Conservation (phyloP, 2,797 vertebrate genomes). For the Telmatherina bonti region DNA sequence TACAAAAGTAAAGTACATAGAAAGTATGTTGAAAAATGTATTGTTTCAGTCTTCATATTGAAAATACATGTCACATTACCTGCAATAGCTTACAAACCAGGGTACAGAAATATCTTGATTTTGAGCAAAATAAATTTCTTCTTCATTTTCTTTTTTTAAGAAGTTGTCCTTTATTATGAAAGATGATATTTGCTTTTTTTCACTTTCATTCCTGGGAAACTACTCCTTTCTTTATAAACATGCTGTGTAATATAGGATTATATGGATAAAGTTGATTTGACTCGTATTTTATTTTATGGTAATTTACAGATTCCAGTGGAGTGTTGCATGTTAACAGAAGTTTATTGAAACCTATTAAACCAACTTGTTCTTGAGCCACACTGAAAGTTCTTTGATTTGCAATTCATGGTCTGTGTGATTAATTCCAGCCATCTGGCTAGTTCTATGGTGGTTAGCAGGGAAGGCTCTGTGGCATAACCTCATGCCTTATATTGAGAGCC, state of each 20-base stretch:
- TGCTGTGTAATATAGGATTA: background rate
- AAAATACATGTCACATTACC: background rate
- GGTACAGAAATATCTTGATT: background rate
- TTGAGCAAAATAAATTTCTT: background rate
- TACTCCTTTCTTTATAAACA: background rate
- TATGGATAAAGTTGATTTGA: background rate
- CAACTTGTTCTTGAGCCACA: background rate
- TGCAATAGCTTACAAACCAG: background rate
- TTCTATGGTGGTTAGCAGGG: no score
- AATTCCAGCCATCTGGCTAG: no score
- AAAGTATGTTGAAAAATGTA: conserved; percentile 29
- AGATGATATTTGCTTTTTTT: background rate
- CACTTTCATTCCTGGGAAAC: background rate
- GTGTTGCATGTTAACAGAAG: background rate
- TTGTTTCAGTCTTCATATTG: conserved; percentile 14
- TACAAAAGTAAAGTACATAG: conserved; percentile 5
- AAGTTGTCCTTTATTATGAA: background rate
- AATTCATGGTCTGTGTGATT: conserved; percentile 10
- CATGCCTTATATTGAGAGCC: no score
- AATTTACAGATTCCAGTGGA: background rate
- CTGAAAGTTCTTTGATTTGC: conserved; percentile 15
- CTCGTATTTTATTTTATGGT: background rate
- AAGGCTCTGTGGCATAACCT: no score
- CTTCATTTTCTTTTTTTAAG: background rate
- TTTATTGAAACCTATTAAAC: background rate